Conservation (phyloP, 2,888 invertebrate genomes). For the Oeneis ivallda region DNA sequence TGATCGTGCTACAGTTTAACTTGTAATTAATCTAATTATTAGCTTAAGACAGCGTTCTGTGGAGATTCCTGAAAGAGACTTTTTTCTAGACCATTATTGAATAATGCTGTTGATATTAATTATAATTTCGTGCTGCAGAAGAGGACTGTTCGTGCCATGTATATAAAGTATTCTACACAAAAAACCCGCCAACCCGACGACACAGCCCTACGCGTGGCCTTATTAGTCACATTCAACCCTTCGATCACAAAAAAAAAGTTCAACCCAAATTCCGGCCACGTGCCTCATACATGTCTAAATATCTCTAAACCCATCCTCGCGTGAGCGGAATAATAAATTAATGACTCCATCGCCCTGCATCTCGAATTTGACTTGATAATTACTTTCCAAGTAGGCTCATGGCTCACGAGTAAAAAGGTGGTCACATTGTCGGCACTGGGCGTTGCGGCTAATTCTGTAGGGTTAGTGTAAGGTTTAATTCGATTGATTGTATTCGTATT, state of each 20-base stretch:
- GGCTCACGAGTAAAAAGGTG: background rate
- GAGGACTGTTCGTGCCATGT: too few relatives aligned
- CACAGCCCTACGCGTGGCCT: background rate
- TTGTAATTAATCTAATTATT: too few relatives aligned
- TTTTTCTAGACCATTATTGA: too few relatives aligned
- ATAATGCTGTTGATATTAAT: too few relatives aligned
- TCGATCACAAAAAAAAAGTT: too few relatives aligned
- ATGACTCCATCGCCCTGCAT: conserved; percentile 6
- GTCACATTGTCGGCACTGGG: background rate
- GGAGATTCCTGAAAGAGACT: too few relatives aligned
- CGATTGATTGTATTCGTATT: too few relatives aligned
- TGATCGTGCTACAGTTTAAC: conserved; percentile 1
- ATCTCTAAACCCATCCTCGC: background rate
- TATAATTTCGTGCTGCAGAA: background rate
- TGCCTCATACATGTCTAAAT: background rate
- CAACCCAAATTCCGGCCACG: background rate
- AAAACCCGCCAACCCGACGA: too few relatives aligned
- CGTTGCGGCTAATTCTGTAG: too few relatives aligned
- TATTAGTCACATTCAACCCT: background rate
- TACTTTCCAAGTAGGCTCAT: conserved; percentile 7
- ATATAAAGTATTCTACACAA: too few relatives aligned
- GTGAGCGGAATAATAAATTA: conserved; percentile 18
- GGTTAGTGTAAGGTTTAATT: too few relatives aligned
- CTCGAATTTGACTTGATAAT: conserved; percentile 26
- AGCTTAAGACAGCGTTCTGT: too few relatives aligned